Evolutionary conservation across 1,140 invertebrate species (phyloP).

Genomic region (Diorhabda elongata): DNA sequence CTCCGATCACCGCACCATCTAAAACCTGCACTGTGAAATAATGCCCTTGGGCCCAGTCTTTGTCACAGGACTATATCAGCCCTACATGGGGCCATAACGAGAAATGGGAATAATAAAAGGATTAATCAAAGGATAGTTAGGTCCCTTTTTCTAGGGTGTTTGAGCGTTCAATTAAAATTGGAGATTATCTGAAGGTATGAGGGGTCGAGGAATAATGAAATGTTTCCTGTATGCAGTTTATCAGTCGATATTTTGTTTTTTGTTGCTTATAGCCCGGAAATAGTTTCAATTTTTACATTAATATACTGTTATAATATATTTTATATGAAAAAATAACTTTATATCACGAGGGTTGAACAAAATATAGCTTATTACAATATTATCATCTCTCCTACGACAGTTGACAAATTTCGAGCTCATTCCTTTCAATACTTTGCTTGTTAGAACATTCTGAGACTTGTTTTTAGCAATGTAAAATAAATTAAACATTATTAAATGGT

Average conservation of each 20-base stretch:
- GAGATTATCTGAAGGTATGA: slow-evolving; percentile 17
- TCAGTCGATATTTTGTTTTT: not conserved
- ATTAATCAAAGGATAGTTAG: slow-evolving; percentile 28
- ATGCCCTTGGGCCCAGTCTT: slow-evolving; percentile 23
- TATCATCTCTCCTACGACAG: too few relatives aligned
- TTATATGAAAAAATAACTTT: too few relatives aligned
- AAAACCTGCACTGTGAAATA: slow-evolving; percentile 25
- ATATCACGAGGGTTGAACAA: too few relatives aligned
- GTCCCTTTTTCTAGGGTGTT: slow-evolving; percentile 20
- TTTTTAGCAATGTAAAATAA: too few relatives aligned
- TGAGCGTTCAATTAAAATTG: slow-evolving; percentile 20
- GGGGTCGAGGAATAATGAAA: not conserved
- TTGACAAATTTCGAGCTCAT: too few relatives aligned
- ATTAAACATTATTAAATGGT: too few relatives aligned
- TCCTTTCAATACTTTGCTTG: too few relatives aligned
- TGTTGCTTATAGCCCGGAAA: too few relatives aligned
- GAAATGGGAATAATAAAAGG: slow-evolving; percentile 27
- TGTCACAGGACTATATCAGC: slow-evolving; percentile 19
- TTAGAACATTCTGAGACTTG: too few relatives aligned
- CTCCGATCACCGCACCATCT: slow-evolving; percentile 6
- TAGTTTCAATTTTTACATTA: too few relatives aligned
- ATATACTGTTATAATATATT: too few relatives aligned
- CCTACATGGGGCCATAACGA: slow-evolving; percentile 27
- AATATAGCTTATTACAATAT: too few relatives aligned
- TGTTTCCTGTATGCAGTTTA: not conserved